Conservation (phyloP, 2,797 vertebrate genomes). For the Gymnopithys bicolor region DNA sequence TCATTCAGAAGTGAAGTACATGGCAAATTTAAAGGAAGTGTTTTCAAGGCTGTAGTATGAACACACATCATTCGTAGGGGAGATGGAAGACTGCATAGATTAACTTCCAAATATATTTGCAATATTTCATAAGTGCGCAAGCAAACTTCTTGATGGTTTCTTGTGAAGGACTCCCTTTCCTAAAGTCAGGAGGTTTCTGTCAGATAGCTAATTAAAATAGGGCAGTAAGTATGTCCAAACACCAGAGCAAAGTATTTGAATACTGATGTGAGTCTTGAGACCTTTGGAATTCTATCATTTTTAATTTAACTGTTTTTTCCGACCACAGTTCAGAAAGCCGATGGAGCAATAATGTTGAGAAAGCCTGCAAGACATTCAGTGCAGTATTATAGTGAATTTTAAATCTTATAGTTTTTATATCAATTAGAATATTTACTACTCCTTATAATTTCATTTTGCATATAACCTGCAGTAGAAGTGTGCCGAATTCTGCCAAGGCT, state of each 20-base stretch:
- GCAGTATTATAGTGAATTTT: neutral
- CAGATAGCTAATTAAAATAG: neutral
- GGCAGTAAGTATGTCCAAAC: neutral
- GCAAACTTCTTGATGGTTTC: neutral
- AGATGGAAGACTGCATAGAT: neutral
- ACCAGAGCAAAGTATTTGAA: neutral
- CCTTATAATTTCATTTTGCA: neutral
- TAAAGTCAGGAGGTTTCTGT: neutral
- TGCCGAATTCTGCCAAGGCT: neutral
- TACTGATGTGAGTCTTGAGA: neutral
- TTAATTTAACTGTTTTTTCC: neutral
- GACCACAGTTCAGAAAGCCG: neutral
- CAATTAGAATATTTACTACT: neutral
- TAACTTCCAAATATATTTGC: neutral
- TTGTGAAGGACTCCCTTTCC: neutral
- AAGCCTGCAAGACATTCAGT: neutral
- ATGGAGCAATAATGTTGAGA: neutral
- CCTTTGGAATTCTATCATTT: neutral
- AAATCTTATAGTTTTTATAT: neutral
- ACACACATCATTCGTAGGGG: neutral
- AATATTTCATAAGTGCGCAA: neutral
- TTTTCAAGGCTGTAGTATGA: neutral
- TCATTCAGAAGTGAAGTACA: neutral
- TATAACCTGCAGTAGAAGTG: neutral
- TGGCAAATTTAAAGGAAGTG: neutral